phyloP scores from a whole-genome alignment of 2,888 invertebrate genomes.

The Caenorhabditis sp. region DNA sequence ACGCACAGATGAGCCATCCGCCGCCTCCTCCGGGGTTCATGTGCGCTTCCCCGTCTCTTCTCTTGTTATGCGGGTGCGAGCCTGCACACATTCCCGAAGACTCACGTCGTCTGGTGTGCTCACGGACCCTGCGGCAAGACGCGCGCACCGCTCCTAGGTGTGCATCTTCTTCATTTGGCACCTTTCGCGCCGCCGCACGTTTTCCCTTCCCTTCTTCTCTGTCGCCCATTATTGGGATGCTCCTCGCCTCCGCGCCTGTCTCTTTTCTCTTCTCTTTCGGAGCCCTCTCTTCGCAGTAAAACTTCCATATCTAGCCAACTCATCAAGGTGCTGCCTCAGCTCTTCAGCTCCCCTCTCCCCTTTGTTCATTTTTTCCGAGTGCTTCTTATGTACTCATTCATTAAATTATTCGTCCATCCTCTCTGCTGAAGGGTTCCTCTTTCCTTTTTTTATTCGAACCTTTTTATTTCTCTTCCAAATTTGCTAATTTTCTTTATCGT shows the following conservation, averaged over 20 bases:
- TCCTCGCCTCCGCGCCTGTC: conserved; percentile 28
- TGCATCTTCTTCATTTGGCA: conserved; percentile 64
- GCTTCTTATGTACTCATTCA: conserved; percentile 48
- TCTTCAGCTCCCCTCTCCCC: conserved; percentile 12
- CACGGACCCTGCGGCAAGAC: conserved; percentile 38
- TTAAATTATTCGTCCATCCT: conserved; percentile 45
- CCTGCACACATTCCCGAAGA: conserved; percentile 46
- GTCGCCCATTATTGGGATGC: conserved; percentile 48
- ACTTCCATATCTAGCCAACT: conserved; percentile 46
- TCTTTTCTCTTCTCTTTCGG: conserved; percentile 8
- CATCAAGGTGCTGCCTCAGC: conserved; percentile 37
- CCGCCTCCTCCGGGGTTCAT: conserved; percentile 38
- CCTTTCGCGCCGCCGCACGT: conserved; percentile 37
- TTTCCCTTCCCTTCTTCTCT: conserved; percentile 9
- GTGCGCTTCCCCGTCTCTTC: conserved; percentile 50
- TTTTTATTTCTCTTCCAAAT: background rate
- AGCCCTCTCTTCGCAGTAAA: conserved; percentile 21
- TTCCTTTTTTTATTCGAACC: conserved; percentile 2
- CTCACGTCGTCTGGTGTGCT: conserved; percentile 51
- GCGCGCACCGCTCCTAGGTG: conserved; percentile 52
- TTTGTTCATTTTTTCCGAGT: conserved; percentile 56
- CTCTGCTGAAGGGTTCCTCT: conserved; percentile 15
- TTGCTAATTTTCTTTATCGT: background rate
- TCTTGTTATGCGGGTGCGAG: conserved; percentile 51
- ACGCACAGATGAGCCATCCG: conserved; percentile 44